Conservation (phyloP, 2,797 vertebrate species). For the Rallus crepitans region DNA sequence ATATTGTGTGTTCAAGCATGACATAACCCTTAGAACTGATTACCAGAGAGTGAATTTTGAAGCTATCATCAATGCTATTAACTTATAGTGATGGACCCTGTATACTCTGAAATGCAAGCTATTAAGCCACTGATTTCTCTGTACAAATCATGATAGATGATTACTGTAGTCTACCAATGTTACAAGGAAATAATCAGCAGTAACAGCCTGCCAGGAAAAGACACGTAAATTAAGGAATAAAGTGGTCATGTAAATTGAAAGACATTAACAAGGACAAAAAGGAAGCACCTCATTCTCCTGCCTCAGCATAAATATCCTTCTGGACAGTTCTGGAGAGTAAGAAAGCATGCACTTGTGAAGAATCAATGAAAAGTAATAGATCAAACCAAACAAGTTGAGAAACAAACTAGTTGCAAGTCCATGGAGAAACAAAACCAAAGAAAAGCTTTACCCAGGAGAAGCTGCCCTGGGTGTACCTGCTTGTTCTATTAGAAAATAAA, state of each 20-base stretch:
- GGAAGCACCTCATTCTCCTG: neutral
- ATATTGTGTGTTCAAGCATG: neutral
- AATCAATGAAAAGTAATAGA: conserved; percentile 18
- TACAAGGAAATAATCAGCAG: neutral
- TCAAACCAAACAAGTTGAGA: neutral
- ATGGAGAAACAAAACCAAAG: neutral
- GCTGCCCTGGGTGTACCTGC: neutral
- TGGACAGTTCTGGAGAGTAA: neutral
- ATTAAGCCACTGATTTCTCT: neutral
- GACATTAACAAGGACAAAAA: neutral
- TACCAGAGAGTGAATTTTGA: neutral
- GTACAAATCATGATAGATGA: neutral
- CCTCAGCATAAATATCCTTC: neutral
- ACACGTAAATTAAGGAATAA: neutral
- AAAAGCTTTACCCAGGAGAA: neutral
- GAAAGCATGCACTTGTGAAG: neutral
- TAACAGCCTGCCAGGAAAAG: neutral
- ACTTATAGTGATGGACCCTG: neutral
- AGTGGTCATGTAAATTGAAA: neutral
- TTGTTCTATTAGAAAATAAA: conserved; percentile 14
- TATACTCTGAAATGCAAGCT: neutral
- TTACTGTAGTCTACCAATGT: neutral
- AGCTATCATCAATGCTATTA: neutral
- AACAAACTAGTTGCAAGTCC: neutral
- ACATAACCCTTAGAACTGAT: neutral